These are phyloP conservation scores for Cheilosia grossa DNA, from an alignment of 2,888 invertebrate genomes.

Conservation along the genomic window DNA sequence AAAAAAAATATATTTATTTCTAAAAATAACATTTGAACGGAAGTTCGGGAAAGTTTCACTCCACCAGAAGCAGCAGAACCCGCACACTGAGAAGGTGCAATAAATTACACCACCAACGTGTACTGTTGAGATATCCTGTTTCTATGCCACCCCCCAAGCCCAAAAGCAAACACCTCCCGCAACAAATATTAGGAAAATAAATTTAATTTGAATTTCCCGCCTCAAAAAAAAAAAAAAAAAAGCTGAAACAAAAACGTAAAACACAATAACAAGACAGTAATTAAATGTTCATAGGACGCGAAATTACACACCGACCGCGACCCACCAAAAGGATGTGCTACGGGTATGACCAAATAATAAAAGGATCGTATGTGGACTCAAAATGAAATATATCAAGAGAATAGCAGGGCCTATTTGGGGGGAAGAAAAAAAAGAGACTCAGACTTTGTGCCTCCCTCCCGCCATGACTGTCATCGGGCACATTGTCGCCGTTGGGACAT, in stretches of 20 bases:
- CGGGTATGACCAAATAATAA: neutral
- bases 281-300: slow-evolving; percentile 71
- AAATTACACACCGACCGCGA: slow-evolving; percentile 45
- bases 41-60: slow-evolving; percentile 55
- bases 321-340: neutral
- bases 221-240: slow-evolving; percentile 22
- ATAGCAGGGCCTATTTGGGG: slow-evolving; percentile 38
- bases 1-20: slow-evolving; percentile 16
- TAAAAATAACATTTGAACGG: slow-evolving; percentile 53
- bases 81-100: slow-evolving; percentile 49
- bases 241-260: neutral
- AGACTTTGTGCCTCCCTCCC: slow-evolving; percentile 4
- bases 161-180: slow-evolving; percentile 9
- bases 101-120: slow-evolving; percentile 57
- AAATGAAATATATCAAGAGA: slow-evolving; percentile 56
- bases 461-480: slow-evolving; percentile 37
- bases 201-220: slow-evolving; percentile 69
- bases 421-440: slow-evolving; percentile 18
- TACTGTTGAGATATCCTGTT: slow-evolving; percentile 36
- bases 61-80: neutral
- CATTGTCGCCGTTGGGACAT: slow-evolving; percentile 54
- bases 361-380: slow-evolving; percentile 46
- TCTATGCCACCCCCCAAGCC: neutral
- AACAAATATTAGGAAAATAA: slow-evolving; percentile 65
- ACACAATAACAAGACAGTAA: slow-evolving; percentile 61